Percentiles rank a stretch among this genome's conserved stretches.
Evolutionary conservation across 2,113 vertebrate species (phyloP).

Genomic region (Chloroceryle aenea): DNA sequence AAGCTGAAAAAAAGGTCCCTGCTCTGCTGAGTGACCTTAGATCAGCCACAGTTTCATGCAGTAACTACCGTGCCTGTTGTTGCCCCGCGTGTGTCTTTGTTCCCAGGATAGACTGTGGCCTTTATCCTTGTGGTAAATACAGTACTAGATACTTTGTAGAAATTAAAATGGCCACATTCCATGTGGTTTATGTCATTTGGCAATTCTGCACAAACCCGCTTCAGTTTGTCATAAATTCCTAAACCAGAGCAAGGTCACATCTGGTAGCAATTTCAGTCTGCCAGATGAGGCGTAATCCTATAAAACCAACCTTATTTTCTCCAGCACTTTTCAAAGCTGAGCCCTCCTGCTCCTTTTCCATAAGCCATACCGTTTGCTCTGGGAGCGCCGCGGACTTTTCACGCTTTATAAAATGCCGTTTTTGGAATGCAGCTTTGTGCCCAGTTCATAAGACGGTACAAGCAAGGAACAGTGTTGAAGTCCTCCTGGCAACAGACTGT

Average conservation of each 20-base stretch:
- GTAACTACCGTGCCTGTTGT: not conserved
- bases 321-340: not conserved
- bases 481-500: not conserved
- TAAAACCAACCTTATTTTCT: slow-evolving; percentile 26
- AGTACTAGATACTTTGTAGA: not conserved
- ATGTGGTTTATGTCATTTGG: slow-evolving; percentile 59
- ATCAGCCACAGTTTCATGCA: not conserved
- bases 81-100: not conserved
- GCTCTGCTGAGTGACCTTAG: not conserved
- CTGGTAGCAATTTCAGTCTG: slow-evolving; percentile 52
- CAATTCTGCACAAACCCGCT: not conserved
- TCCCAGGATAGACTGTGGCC: not conserved
- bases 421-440: not conserved
- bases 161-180: slow-evolving; percentile 33
- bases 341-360: not conserved
- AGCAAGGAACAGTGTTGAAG: not conserved
- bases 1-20: not conserved
- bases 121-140: not conserved
- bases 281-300: slow-evolving; percentile 44
- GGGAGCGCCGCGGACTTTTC: not conserved
- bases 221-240: slow-evolving; percentile 45
- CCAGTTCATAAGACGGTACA: not conserved
- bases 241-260: slow-evolving; percentile 55
- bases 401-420: not conserved
- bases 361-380: not conserved